Evolutionary conservation across 30 jellyfish, hydroid and myxozoan genomes (phyloP), one percentile per base, ranked within the genome.

Genomic region (Haliclystus octoradiatus): DNA sequence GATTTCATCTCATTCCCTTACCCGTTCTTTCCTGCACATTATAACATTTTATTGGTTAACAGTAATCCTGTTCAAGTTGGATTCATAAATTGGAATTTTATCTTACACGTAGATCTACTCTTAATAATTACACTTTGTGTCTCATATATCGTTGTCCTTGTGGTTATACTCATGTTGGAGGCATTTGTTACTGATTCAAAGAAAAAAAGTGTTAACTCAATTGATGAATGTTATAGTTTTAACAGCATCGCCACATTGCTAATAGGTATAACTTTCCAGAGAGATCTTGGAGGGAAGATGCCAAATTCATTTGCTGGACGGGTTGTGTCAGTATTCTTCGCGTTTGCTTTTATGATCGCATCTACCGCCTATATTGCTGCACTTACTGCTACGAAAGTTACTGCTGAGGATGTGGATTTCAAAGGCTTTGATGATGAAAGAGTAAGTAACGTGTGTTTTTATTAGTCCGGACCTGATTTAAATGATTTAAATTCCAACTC

Each of bases 261-360:
- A 12, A 66, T 66, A 22, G 76, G 76, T 3, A 29, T 66, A 24
- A 28, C 34, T 26, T 66, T 66, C 32, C 76, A 66, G 64, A 22
- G 76, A 12, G 76, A 66, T 30, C 31, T 66, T 35, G 76, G 76
- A 66, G 76, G 76, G 34, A 1, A 66, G 5, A 66, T 25, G 31
- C 76, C 76, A 9, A 26, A 0, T 0, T 40, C 25, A 3, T 14
- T 66, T 34, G 31, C 60, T 15, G 34, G 67, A 2, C 4, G 76
- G 34, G 33, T 34, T 28, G 5, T 34, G 3, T 31, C 76, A 1
- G 28, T 66, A 3, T 31, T 15, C 32, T 31, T 31, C 22, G 76
- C 76, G 4, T 26, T 66, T 35, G 22, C 34, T 2, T 28, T 66
- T 66, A 33, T 34, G 67, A 66, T 66, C 28, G n/a, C 34, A 9